These are phyloP conservation scores for Monochamus alternatus DNA, from an alignment of 2,888 invertebrate genomes.

Conservation along the genomic window DNA sequence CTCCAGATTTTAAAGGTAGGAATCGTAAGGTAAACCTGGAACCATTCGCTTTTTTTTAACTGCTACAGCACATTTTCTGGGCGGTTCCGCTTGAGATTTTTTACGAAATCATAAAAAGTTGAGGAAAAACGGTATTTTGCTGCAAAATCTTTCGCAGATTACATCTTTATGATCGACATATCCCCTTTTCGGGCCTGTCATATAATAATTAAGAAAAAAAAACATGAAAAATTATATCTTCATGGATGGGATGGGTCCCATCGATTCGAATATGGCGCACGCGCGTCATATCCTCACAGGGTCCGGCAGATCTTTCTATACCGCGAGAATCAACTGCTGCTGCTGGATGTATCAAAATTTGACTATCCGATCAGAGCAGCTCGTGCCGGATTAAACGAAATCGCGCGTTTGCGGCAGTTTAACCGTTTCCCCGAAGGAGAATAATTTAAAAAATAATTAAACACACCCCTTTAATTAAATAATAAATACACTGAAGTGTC, in stretches of 20 bases:
- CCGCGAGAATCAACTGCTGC: constrained; percentile 42
- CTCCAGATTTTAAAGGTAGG: too few relatives aligned
- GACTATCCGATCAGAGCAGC: constrained; percentile 34
- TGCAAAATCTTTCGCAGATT: constrained; percentile 24
- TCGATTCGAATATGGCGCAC: constrained; percentile 67
- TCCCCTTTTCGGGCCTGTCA: constrained; percentile 32
- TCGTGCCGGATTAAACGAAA: constrained; percentile 38
- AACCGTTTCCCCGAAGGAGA: constrained; percentile 16
- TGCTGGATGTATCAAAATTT: constrained; percentile 44
- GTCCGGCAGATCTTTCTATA: constrained; percentile 61
- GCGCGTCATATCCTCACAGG: constrained; percentile 62
- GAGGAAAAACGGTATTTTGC: constrained; percentile 27
- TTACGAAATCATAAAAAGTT: background rate
- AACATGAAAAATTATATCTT: constrained; percentile 56
- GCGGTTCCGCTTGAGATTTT: constrained; percentile 18
- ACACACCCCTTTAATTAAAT: background rate
- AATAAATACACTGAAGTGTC: background rate
- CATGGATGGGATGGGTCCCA: constrained; percentile 68
- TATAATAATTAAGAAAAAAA: constrained; percentile 41
- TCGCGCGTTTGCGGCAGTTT: constrained; percentile 47
- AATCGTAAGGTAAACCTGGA: background rate
- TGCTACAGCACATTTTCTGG: background rate
- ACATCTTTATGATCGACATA: constrained; percentile 18
- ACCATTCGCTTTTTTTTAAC: constrained; percentile 1
- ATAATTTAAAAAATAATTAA: background rate